A percentile compares a stretch with the other conserved stretches of the same genome.
phyloP scores from a whole-genome alignment of 2,113 vertebrate species.

The Ochotona curzoniae region DNA sequence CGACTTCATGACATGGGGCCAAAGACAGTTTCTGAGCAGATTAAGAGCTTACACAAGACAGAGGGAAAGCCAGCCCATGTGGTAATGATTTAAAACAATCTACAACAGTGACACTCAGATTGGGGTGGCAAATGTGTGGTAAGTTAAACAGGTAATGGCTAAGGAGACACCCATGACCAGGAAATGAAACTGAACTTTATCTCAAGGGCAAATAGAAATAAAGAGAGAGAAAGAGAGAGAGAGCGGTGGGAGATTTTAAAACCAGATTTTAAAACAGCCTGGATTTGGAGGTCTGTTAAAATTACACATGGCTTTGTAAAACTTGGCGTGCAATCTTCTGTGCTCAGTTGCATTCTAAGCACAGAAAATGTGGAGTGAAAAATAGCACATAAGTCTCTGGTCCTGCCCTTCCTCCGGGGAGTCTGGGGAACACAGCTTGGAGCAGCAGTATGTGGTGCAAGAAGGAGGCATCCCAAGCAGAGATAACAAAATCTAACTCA shows the following conservation, averaged over 20 bases:
- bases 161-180: background rate
- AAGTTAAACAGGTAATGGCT: background rate
- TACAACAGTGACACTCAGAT: background rate
- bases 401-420: conserved; percentile 68
- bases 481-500: background rate
- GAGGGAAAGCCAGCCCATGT: background rate
- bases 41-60: background rate
- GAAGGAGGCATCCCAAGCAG: background rate
- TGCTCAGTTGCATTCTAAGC: background rate
- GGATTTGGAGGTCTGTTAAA: background rate
- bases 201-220: background rate
- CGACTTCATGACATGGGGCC: background rate
- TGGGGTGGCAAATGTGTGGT: too few species aligned
- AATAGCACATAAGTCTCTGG: conserved; percentile 51
- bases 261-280: background rate
- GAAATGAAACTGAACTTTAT: background rate
- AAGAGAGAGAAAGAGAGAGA: background rate
- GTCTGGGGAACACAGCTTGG: background rate
- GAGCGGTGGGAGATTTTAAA: background rate
- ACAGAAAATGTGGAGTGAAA: background rate
- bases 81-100: background rate
- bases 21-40: background rate
- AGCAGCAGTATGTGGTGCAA: background rate
- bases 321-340: background rate
- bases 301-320: background rate